These are phyloP conservation scores for Sepioteuthis lessoniana DNA, from an alignment of 2,888 invertebrate genomes.

Conservation along the genomic window DNA sequence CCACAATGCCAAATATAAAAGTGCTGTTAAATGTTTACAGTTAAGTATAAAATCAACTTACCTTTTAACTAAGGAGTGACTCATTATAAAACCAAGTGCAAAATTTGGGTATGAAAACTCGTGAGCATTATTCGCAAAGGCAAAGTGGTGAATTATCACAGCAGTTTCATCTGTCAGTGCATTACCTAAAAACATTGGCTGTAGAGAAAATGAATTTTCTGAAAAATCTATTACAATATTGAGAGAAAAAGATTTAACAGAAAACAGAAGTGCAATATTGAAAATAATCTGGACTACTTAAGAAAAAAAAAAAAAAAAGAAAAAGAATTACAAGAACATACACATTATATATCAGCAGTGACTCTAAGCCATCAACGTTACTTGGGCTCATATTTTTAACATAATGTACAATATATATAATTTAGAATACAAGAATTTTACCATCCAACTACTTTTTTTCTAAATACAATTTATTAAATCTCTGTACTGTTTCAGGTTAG, in stretches of 20 bases:
- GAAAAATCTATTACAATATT: not conserved
- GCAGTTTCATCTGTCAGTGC: slow-evolving; percentile 85
- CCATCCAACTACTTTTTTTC: too few species aligned
- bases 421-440: too few species aligned
- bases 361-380: too few species aligned
- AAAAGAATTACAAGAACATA: too few species aligned
- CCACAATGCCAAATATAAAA: too few species aligned
- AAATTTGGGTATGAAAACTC: slow-evolving; percentile 87
- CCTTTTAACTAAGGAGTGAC: slow-evolving; percentile 81
- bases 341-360: too few species aligned
- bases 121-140: slow-evolving; percentile 82
- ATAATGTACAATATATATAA: too few species aligned
- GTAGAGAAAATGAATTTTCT: slow-evolving; percentile 49
- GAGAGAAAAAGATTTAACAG: not conserved
- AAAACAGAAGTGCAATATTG: not conserved
- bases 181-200: slow-evolving; percentile 80
- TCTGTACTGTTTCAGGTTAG: too few species aligned
- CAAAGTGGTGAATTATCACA: slow-evolving; percentile 94
- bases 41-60: slow-evolving; percentile 74
- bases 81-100: slow-evolving; percentile 86
- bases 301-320: too few species aligned
- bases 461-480: too few species aligned
- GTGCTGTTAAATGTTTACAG: not conserved
- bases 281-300: too few species aligned
- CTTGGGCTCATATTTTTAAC: too few species aligned